Base-by-base conservation (phyloP, 2,113 vertebrate genomes). In the Tachycineta bicolor region DNA sequence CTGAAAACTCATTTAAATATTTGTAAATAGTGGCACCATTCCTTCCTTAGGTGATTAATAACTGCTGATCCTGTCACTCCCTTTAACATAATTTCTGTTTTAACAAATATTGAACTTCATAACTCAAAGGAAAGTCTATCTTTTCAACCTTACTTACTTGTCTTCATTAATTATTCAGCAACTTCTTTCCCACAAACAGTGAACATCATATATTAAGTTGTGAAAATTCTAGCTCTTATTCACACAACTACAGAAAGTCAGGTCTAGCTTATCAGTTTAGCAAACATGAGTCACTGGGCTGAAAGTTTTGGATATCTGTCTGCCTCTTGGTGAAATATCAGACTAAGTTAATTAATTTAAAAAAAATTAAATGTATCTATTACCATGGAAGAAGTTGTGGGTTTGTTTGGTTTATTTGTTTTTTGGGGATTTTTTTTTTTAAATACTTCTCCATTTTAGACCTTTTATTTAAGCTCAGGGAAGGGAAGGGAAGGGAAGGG, bases 161-260 rank as follows among this genome's bases (percentile, higher is more conserved):
- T 79, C 87, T 78, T 77, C 82, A 67, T 80, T 70, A 91, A 74
- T 91, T 78, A 88, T 41, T 67, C 79, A 78, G 44, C 33, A 83
- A 56, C 22, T 71, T 50, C 26, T 69, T 88, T 91, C 56, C 67
- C 75, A 77, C 29, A 34, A 34, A 14, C 11, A 65, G 16, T 5
- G 18, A 80, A 69, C 6, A 73, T n/a, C 10, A 34, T 41, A 5
- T 41, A 44, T 24, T 7, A 29, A 7, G 12, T 9, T 59, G 34
- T n/a, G 43, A 69, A 69, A 65, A 83, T 18, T 24, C n/a, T 46
- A 71, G 23, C 21, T 44, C 15, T 43, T 46, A 33, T 37, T 91
- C 50, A 39, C 26, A 69, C 29, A n/a, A 11, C 43, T 44, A 63
- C 26, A 50, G 17, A 46, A 83, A 87, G 20, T 37, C 67, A 79